These are phyloP conservation scores for Episyrphus balteatus DNA, from an alignment of 1,140 invertebrate species.

Conservation along the genomic window DNA sequence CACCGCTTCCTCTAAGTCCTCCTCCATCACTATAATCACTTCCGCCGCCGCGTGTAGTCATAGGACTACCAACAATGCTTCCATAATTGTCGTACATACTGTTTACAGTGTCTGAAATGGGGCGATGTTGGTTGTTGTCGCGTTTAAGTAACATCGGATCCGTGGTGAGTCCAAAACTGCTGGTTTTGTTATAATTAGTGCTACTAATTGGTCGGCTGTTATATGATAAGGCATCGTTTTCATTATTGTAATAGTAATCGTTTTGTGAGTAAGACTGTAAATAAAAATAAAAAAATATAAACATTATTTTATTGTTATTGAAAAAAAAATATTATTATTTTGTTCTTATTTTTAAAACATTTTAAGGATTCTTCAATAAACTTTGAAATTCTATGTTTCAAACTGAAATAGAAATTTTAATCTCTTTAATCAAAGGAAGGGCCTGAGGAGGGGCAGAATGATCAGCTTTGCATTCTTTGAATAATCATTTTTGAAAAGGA, in stretches of 20 bases:
- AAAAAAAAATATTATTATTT: slow-evolving; percentile 6
- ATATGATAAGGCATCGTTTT: slow-evolving; percentile 78
- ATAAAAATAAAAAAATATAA: slow-evolving; percentile 5
- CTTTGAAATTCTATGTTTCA: background rate
- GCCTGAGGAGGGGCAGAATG: too few relatives aligned
- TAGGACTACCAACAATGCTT: background rate
- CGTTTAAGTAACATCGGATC: too few relatives aligned
- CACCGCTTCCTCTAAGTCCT: slow-evolving; percentile 6
- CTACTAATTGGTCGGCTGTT: slow-evolving; percentile 69
- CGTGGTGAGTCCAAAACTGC: slow-evolving; percentile 4
- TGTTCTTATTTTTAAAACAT: background rate
- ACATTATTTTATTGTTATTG: background rate
- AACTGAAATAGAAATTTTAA: too few relatives aligned
- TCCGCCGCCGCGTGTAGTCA: background rate
- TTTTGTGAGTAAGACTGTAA: slow-evolving; percentile 36
- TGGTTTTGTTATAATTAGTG: slow-evolving; percentile 43
- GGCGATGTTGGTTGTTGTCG: too few relatives aligned
- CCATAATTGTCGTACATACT: slow-evolving; percentile 5
- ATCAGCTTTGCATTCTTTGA: too few relatives aligned
- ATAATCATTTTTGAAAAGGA: too few relatives aligned
- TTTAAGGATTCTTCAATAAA: background rate
- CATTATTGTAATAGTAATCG: slow-evolving; percentile 39
- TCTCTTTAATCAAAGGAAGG: too few relatives aligned
- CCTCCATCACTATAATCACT: slow-evolving; percentile 3
- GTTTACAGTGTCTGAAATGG: background rate